These are phyloP conservation scores for Haplochromis burtoni DNA, from an alignment of 2,113 vertebrate species.

Conservation along the genomic window DNA sequence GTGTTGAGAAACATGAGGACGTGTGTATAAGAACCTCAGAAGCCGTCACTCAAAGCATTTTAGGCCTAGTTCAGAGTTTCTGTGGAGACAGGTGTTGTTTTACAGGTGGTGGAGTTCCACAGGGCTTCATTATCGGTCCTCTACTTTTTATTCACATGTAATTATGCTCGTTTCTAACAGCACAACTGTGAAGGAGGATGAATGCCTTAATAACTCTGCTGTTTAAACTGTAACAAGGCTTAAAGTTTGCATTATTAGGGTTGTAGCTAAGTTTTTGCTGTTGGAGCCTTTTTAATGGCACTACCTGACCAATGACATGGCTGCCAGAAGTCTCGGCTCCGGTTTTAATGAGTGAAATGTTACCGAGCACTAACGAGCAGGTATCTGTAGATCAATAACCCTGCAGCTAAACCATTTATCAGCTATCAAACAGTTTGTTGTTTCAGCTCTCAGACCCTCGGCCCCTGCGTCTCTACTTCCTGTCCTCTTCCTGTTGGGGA, in stretches of 20 bases:
- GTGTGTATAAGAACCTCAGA: background rate
- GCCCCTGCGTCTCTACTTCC: background rate
- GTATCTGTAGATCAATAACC: background rate
- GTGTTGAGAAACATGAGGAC: background rate
- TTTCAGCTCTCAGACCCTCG: background rate
- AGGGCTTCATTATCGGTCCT: background rate
- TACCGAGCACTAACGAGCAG: background rate
- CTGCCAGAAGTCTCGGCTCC: rapidly evolving
- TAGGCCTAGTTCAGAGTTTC: background rate
- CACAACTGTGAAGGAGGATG: rapidly evolving
- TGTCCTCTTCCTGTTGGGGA: background rate
- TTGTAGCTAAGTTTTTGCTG: background rate
- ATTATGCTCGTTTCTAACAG: background rate
- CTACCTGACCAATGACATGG: background rate
- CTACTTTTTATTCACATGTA: background rate
- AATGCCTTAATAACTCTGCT: background rate
- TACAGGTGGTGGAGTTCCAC: background rate
- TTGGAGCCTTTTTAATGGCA: rapidly evolving
- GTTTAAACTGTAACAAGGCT: background rate
- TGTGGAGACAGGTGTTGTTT: background rate
- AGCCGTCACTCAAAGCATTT: background rate
- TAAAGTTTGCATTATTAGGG: background rate
- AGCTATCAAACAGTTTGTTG: background rate
- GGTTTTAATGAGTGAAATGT: background rate
- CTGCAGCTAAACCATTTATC: background rate